A percentile compares a stretch with the other conserved stretches of the same genome.
These are phyloP conservation scores for Pelodiscus sinensis DNA, from an alignment of 2,113 vertebrate species.

Conservation along the genomic window DNA sequence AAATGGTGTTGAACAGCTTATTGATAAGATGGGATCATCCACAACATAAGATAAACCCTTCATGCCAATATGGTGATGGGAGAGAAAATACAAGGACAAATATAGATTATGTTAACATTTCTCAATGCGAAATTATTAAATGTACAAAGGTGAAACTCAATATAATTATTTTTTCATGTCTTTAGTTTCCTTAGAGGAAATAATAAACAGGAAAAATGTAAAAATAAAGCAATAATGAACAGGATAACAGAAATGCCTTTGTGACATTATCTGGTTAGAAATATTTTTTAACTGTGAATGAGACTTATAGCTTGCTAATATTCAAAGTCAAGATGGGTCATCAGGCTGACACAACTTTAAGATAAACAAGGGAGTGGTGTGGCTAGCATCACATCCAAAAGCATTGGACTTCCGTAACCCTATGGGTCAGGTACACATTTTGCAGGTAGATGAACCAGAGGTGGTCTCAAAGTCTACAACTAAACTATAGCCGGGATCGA, in stretches of 20 bases:
- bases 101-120: background rate
- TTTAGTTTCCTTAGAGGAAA: background rate
- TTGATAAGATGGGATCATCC: conserved; percentile 48
- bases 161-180: background rate
- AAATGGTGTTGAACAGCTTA: conserved; percentile 32
- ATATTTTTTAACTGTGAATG: background rate
- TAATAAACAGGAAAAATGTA: background rate
- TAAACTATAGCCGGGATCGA: too few relatives aligned
- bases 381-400: background rate
- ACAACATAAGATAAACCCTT: conserved; percentile 31
- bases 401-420: background rate
- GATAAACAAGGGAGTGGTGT: background rate
- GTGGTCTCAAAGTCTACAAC: too few relatives aligned
- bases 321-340: background rate
- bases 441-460: background rate
- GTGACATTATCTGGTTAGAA: background rate
- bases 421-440: background rate
- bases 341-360: background rate
- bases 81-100: conserved; percentile 7
- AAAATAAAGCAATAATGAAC: background rate
- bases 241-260: background rate
- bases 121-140: background rate
- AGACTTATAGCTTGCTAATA: background rate
- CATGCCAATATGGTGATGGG: background rate
- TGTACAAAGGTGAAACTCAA: background rate